Evolutionary conservation across 2,113 vertebrate genomes (phyloP), one percentile per base, ranked within the genome.

Genomic region (Synodontis membranacea): DNA sequence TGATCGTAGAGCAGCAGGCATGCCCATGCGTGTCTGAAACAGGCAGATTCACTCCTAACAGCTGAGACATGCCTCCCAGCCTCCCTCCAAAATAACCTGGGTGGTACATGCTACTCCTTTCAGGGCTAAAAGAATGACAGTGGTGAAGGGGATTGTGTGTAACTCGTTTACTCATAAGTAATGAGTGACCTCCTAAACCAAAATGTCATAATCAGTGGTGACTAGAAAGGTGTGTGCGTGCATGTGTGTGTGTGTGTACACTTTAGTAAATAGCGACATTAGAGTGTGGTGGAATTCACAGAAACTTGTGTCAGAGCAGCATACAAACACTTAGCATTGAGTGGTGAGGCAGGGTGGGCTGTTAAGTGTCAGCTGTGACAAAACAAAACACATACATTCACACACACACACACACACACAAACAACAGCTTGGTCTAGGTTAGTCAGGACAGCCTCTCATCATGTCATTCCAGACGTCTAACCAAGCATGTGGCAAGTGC

Each of bases 11-110:
- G 75, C 82, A 88, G 83, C 76, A 85, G 86, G 46, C 89, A 86
- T 88, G 89, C 48, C 84, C 84, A 68, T 79, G 85, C 89, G 80
- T 89, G 89, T 81, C 83, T 81, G 78, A 81, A 88, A 88, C 84
- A 84, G 72, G 85, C 89, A 89, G 80, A 68, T 88, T 84, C 82
- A 48, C 48, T 80, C 56, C 75, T 76, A 88, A 85, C 89, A 88
- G 89, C 86, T 88, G 86, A 88, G 82, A 88, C 86, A 84, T 88
- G 84, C 84, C 84, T 60, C 75, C 34, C 83, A 85, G 44, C 44
- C 72, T 64, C 66, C 72, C 64, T 86, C 84, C 84, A 87, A 88
- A 84, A 89, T 88, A 89, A 86, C 85, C 68, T 64, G 54, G 34
- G 56, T 86, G 76, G 44, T 76, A 44, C 66, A 9, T 46, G 28